phyloP scores from a whole-genome alignment of 2,888 invertebrate genomes.

The Apomyelois bistriatella region DNA sequence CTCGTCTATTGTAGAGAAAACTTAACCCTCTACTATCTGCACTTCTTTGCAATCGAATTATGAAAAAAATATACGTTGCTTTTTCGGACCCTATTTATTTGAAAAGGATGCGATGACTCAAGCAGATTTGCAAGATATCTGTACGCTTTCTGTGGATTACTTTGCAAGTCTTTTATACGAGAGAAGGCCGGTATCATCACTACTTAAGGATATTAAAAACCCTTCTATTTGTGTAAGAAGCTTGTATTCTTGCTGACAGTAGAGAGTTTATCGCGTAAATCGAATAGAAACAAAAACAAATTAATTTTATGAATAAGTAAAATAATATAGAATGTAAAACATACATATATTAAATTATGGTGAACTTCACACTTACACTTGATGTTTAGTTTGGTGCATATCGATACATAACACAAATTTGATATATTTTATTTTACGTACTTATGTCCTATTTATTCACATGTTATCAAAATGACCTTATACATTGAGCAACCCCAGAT shows the following conservation, averaged over 20 bases:
- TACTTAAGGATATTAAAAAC: constrained; percentile 80
- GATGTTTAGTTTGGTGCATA: neutral
- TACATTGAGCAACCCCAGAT: constrained; percentile 28
- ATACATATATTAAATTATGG: no score
- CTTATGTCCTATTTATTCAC: neutral
- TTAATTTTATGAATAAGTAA: no score
- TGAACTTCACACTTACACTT: neutral
- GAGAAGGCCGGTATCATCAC: constrained; percentile 71
- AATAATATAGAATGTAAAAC: no score
- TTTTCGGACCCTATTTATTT: constrained; percentile 72
- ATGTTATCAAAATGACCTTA: constrained; percentile 38
- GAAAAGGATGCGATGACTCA: constrained; percentile 76
- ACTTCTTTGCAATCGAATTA: constrained; percentile 30
- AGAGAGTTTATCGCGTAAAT: constrained; percentile 60
- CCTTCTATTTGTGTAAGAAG: constrained; percentile 72
- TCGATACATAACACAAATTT: neutral
- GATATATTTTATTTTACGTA: constrained; percentile 1
- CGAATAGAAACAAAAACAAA: constrained; percentile 33
- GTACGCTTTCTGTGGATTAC: constrained; percentile 73
- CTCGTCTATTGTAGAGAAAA: constrained; percentile 8
- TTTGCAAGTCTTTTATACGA: constrained; percentile 76
- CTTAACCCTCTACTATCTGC: constrained; percentile 16
- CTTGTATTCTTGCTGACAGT: constrained; percentile 70
- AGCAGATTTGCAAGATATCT: constrained; percentile 75
- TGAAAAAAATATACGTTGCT: constrained; percentile 47